Evolutionary conservation across 2,797 vertebrate genomes (phyloP).

Genomic region (Enteromius anoplus): DNA sequence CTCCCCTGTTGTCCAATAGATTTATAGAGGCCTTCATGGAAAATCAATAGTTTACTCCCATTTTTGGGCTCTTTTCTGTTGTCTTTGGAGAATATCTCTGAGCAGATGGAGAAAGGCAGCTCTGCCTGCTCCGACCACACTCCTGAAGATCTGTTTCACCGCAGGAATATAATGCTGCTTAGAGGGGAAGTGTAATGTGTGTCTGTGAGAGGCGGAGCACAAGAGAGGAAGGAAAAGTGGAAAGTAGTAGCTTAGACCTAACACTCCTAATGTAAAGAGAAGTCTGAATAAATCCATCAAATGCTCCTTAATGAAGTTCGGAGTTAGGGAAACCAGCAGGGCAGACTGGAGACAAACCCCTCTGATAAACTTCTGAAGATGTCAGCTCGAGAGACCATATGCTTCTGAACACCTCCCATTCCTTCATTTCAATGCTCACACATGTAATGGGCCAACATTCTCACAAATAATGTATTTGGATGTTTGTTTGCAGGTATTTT

Average conservation of each 20-base stretch:
- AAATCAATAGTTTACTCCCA: conserved; percentile 42
- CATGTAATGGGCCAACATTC: neutral
- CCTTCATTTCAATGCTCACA: neutral
- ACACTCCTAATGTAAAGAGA: neutral
- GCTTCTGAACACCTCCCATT: neutral
- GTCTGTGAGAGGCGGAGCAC: conserved; percentile 10
- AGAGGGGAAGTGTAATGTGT: conserved; percentile 40
- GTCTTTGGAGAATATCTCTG: conserved; percentile 37
- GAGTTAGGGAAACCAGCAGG: neutral
- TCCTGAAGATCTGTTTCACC: conserved; percentile 43
- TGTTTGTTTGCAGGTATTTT: conserved; percentile 39
- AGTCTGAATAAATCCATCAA: conserved; percentile 8
- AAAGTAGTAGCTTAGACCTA: neutral
- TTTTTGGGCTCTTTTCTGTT: conserved; percentile 27
- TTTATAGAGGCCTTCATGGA: conserved; percentile 49
- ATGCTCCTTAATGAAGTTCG: neutral
- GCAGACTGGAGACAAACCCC: conserved; percentile 15
- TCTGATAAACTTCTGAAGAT: conserved; percentile 1
- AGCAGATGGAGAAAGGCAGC: conserved; percentile 51
- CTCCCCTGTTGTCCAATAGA: conserved; percentile 19
- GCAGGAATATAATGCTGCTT: conserved; percentile 26
- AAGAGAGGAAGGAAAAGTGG: conserved; percentile 1
- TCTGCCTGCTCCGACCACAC: conserved; percentile 13
- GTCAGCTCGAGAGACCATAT: conserved; percentile 26
- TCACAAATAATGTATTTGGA: conserved; percentile 8